Evolutionary conservation across 2,888 invertebrate genomes (phyloP), one percentile per base, ranked within the genome.

Genomic region (Tanytarsus gracilentus): DNA sequence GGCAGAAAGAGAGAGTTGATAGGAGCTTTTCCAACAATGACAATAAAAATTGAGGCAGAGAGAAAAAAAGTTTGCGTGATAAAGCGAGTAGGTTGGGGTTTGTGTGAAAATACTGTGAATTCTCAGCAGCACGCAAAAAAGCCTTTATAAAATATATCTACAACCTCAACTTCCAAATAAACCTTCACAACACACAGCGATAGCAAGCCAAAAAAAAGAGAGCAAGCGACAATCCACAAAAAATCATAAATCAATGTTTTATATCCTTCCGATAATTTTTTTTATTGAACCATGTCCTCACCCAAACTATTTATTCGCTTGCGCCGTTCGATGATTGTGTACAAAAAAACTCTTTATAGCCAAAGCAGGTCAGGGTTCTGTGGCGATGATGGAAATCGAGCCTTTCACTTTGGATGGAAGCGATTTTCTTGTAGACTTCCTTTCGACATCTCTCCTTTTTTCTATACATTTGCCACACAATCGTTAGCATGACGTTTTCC

Each of bases 211-310:
- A 21, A 36, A 36, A 36, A 36, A n/a, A n/a, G n/a, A n/a, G n/a
- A n/a, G n/a, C 36, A n/a, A 44, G 30, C 26, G 29, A 48, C 44
- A 30, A 58, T 60, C 60, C 60, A 36, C 49, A 60, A 36, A 21
- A 60, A n/a, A n/a, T n/a, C 49, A 60, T 60, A 60, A 60, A 60
- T 60, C 60, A 60, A 60, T 50, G 60, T 48, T 60, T 50, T 50
- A 56, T 58, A 49, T 60, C 60, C 60, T 60, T 60, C 60, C 60
- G 60, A 60, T 50, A 36, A 49, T 50, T 50, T 60, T n/a, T 44
- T 58, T 58, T 58, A 58, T 58, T 48, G 58, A 25, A 39, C 40
- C 55, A 55, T 39, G 40, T 21, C 26, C 39, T 27, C 55, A 21
- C 53, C 29, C 36, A 53, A 33, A 25, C 50, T 23, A 26, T 27